Evolutionary conservation across 2,888 invertebrate genomes (phyloP).

Genomic region (Meliscaeva auricollis): DNA sequence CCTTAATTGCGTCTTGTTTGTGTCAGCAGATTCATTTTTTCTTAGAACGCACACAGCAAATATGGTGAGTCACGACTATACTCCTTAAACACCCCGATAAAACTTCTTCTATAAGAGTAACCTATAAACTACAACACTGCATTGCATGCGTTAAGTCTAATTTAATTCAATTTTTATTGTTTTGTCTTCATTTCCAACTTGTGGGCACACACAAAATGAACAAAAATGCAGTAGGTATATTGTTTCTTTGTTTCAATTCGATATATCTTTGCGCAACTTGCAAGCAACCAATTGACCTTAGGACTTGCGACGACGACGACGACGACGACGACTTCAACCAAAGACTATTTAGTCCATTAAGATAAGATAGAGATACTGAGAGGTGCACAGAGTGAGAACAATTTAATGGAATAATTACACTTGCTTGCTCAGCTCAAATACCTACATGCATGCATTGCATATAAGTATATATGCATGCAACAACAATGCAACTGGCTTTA

Average conservation of each 20-base stretch:
- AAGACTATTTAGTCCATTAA: slow-evolving; percentile 60
- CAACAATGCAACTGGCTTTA: not conserved
- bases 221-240: not conserved
- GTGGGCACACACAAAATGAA: slow-evolving; percentile 19
- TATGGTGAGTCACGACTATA: slow-evolving; percentile 28
- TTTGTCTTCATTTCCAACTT: slow-evolving; percentile 24
- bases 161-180: slow-evolving; percentile 24
- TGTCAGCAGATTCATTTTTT: not conserved
- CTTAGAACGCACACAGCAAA: not conserved
- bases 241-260: slow-evolving; percentile 35
- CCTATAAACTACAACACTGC: too few species aligned
- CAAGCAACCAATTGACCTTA: slow-evolving; percentile 62
- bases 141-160: slow-evolving; percentile 33
- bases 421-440: slow-evolving; percentile 23
- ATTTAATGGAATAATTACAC: slow-evolving; percentile 65
- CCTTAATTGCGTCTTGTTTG: slow-evolving; percentile 11
- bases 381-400: not conserved
- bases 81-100: slow-evolving; percentile 21
- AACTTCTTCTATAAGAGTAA: too few species aligned
- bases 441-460: too few species aligned
- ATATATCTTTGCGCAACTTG: slow-evolving; percentile 32
- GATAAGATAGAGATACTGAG: slow-evolving; percentile 45
- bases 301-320: slow-evolving; percentile 47
- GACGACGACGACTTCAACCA: slow-evolving; percentile 47
- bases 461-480: too few species aligned